Evolutionary conservation across 2,113 vertebrate genomes (phyloP), one percentile per base, ranked within the genome.

Genomic region (Enhydra lutris): DNA sequence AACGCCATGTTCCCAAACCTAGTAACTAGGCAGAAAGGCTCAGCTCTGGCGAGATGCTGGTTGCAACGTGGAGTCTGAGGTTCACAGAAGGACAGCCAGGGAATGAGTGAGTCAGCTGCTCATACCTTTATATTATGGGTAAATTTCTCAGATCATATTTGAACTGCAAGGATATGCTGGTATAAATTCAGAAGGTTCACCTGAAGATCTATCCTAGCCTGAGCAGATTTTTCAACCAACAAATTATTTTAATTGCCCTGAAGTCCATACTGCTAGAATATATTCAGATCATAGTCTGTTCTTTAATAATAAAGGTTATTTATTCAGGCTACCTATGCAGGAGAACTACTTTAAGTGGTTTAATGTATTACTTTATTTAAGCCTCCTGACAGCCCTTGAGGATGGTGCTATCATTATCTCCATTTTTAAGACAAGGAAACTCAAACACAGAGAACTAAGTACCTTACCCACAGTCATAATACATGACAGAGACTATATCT

Each of bases 21-120:
- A 67, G 80, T 84, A 95, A 97, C 74, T 63, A 96, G 67, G 82
- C 89, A 93, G 86, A 95, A 61, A 96, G 57, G 34, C 89, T 88
- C 52, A 65, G 83, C 90, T 92, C 83, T 87, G 73, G 34, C 26
- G 47, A 94, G 74, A 79, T 21, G 23, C 39, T 81, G 79, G 55
- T 26, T 95, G 79, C 71, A 98, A 93, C 69, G 26, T 7, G 14
- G 36, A 63, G 52, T 87, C 69, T 47, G 63, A 96, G 88, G 74
- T 63, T 92, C 63, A 61, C 69, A 63, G 78, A 91, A 96, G 39
- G 83, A 69, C n/a, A 96, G 61, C 86, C 83, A 69, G 57, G 18
- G 69, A 55, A 76, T 92, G 17, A 21, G n/a, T 92, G 20, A 21
- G 31, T 94, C 71, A 91, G 71, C 63, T 59, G 57, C 55, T 91